phyloP scores from a whole-genome alignment of 2,113 vertebrate genomes.

The Gracilinanus agilis region DNA sequence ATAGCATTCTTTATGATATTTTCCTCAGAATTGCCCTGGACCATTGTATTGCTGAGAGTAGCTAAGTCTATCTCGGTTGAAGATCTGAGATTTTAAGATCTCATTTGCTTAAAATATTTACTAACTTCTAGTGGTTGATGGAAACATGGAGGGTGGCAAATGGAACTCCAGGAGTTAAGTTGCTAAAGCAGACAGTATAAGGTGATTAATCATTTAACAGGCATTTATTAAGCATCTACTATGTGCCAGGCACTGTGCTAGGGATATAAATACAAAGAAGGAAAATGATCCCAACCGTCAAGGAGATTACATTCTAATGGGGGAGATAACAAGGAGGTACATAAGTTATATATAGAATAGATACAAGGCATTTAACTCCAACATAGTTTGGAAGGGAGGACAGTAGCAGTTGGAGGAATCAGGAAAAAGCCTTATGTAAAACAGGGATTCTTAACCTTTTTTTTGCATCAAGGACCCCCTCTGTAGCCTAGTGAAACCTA shows the following conservation, averaged over 20 bases:
- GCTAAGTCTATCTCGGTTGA: too few relatives aligned
- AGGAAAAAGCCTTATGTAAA: background rate
- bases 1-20: too few relatives aligned
- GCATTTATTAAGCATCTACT: background rate
- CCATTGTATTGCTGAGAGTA: too few relatives aligned
- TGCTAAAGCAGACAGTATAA: background rate
- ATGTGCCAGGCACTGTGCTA: background rate
- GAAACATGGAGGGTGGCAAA: background rate
- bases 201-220: background rate
- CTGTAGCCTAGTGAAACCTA: background rate
- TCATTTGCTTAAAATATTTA: background rate
- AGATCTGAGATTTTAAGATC: background rate
- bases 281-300: background rate
- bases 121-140: background rate
- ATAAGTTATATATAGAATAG: background rate
- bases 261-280: background rate
- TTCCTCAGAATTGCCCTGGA: too few relatives aligned
- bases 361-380: background rate
- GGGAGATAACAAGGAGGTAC: background rate
- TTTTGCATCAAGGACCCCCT: background rate
- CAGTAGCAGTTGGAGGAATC: background rate
- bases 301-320: background rate
- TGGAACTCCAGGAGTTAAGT: background rate
- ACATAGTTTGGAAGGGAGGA: background rate
- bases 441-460: background rate